These are phyloP conservation scores for Ammodytes marinus DNA, from an alignment of 2,113 vertebrate genomes.

Conservation along the genomic window DNA sequence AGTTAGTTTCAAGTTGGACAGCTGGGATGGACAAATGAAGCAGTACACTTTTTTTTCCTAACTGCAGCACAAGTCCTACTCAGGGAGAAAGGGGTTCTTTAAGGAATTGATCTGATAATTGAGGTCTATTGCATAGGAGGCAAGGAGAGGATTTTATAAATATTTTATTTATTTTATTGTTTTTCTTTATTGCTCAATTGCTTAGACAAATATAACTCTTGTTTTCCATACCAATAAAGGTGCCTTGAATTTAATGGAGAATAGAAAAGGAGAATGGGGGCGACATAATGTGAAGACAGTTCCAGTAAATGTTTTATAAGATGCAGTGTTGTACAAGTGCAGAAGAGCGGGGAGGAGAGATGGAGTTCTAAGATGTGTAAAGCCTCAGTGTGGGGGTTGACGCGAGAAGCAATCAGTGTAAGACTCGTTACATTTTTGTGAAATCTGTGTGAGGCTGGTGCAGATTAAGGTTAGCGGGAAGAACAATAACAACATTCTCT, in stretches of 20 bases:
- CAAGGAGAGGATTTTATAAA: background rate
- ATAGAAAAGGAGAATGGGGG: background rate
- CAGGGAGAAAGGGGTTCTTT: background rate
- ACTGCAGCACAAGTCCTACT: background rate
- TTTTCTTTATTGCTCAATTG: too few relatives aligned
- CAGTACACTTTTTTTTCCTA: background rate
- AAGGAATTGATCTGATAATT: background rate
- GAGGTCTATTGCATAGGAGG: background rate
- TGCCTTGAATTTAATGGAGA: too few relatives aligned
- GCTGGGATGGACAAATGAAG: background rate
- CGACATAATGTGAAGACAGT: background rate
- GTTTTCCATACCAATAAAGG: too few relatives aligned
- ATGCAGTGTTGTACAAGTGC: conserved; percentile 28
- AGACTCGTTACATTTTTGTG: conserved; percentile 30
- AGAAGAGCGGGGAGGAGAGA: conserved; percentile 35
- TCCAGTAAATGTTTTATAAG: conserved; percentile 60
- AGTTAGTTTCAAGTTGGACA: background rate
- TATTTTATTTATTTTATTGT: too few relatives aligned
- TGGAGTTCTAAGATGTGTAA: conserved; percentile 44
- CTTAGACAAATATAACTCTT: too few relatives aligned
- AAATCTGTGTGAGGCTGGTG: conserved; percentile 31
- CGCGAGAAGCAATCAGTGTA: conserved; percentile 13
- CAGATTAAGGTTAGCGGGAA: conserved; percentile 30
- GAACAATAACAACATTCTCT: conserved; percentile 36
- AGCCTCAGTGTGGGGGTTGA: conserved; percentile 22